Evolutionary conservation across 2,888 invertebrate species (phyloP), one percentile per base, ranked within the genome.

Genomic region (Drosophila pseudotakahashii): DNA sequence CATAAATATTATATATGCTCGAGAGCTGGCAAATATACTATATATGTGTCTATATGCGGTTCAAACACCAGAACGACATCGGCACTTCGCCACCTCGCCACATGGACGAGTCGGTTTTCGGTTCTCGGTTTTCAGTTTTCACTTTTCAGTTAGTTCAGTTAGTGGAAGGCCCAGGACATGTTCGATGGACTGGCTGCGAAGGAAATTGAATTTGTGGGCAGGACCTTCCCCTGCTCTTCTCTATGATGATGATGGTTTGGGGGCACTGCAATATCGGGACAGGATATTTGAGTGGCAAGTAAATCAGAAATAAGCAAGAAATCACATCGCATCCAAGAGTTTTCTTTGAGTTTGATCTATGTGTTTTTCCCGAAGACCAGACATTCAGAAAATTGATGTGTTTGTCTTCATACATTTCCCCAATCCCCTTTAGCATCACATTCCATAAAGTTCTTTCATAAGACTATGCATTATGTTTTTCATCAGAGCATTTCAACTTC

Each of bases 1-100:
- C 88, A 89, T 87, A 82, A 87, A 82, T 84, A 89, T 89, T 70
- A 84, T 84, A 81, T 78, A 73, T 59, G 47, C 41, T 48, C 47
- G 51, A 51, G 51, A 42, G n/a, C 34, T 45, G 47, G 61, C 26
- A 59, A 41, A 62, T 66, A 26, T 26, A 5, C 26, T 26, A 30
- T 30, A 30, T 45, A 69, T 70, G 59, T 66, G 54, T 68, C 51
- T 39, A 55, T 66, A 34, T 57, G 70, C 57, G 57, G 44, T 34
- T 19, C 69, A 66, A 32, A 59, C 48, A 64, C 51, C 50, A 36
- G 48, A 61, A 58, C 44, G 60, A 45, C 64, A 52, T 66, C 41
- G 45, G 45, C 44, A 50, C 37, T 51, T 50, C 19, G 39, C 19
- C 37, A 55, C 54, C 50, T 74, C 54, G 36, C 53, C 72, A 23